Conservation (phyloP, 2,888 invertebrate genomes). For the Molanna angustata region DNA sequence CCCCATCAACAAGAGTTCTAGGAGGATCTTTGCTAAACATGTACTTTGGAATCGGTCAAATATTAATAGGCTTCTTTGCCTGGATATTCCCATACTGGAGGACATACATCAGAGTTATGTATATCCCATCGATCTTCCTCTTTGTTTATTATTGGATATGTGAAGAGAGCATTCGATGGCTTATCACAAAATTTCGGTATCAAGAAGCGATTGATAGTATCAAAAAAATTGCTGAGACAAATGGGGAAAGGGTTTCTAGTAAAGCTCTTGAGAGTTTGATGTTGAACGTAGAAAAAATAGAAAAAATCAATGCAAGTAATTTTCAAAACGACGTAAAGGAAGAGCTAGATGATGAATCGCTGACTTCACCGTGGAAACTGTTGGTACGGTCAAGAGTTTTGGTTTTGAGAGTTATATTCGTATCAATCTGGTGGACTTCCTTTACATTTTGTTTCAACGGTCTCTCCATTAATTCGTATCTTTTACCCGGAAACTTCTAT, state of each 20-base stretch:
- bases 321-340: constrained; percentile 5
- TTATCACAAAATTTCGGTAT: constrained; percentile 64
- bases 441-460: constrained; percentile 81
- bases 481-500: constrained; percentile 72
- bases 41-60: constrained; percentile 58
- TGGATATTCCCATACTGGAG: constrained; percentile 67
- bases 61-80: constrained; percentile 59
- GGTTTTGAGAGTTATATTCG: constrained; percentile 57
- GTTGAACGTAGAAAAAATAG: constrained; percentile 21
- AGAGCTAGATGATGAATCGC: constrained; percentile 29
- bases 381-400: constrained; percentile 57
- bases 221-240: constrained; percentile 64
- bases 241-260: constrained; percentile 52
- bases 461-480: constrained; percentile 72
- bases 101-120: constrained; percentile 57
- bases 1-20: constrained; percentile 24
- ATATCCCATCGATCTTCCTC: constrained; percentile 62
- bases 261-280: constrained; percentile 44
- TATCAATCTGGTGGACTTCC: constrained; percentile 75
- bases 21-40: constrained; percentile 20
- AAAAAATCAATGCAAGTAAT: constrained; percentile 35
- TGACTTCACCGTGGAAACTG: constrained; percentile 41
- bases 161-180: constrained; percentile 69
- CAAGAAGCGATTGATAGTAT: constrained; percentile 63
- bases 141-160: constrained; percentile 60